Evolutionary conservation across 2,888 invertebrate genomes (phyloP), one percentile per base, ranked within the genome.

Genomic region (Epirrita christyi): DNA sequence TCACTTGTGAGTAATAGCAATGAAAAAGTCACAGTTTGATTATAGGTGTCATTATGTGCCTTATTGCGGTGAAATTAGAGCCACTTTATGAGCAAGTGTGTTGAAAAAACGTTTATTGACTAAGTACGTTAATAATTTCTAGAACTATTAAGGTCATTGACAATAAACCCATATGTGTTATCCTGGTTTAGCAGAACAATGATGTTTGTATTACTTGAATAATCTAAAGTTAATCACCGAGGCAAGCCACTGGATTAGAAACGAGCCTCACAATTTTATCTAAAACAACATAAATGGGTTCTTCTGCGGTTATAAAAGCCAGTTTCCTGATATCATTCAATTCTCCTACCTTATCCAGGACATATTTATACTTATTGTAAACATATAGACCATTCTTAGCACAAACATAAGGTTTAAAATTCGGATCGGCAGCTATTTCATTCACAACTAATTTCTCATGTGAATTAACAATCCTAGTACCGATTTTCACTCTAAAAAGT

Each of bases 311-410:
- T 36, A 77, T 78, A 74, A 91, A 91, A 0, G 82, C 73, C 0
- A 90, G 53, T 29, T 81, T 81, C 64, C 67, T 84, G 14, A 89
- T 60, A 70, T 83, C 75, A 38, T 46, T 74, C 15, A 89, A 63
- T 6, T 80, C 71, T 1, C 82, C 76, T 6, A 83, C 73, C 64
- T 81, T 88, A 60, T 89, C 89, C 47, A 88, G 73, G 0, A 78
- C 84, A 56, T 77, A 89, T 53, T 89, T 91, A 55, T 84, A 88
- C 47, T 86, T 88, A 70, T 91, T 89, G 43, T 89, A 91, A 0
- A 78, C 72, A 46, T 78, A 89, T 0, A 88, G 52, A 0, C 88
- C 90, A 47, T 78, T 78, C 0, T 70, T 77, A 0, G 87, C 76
- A 47, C 80, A 74, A 1, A 86, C 63, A 59, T 75, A 85, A 0